Conservation (phyloP, 1,140 invertebrate genomes). For the Manduca sexta region DNA sequence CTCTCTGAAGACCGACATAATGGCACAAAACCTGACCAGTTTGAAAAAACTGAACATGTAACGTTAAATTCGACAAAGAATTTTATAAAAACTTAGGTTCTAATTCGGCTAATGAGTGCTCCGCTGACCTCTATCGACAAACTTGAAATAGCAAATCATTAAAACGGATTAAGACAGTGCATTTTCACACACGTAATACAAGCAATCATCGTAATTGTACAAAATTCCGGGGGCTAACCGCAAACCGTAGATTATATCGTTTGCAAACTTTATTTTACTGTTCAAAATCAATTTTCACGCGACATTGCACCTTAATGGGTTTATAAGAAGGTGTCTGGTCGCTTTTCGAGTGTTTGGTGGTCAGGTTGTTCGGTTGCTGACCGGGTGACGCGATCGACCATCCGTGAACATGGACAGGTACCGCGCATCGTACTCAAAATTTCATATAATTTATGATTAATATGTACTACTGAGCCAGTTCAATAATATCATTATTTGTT, state of each 20-base stretch:
- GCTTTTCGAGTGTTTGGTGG: background rate
- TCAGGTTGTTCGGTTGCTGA: slow-evolving; percentile 24
- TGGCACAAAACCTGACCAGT: no score
- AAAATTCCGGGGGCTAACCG: slow-evolving; percentile 1
- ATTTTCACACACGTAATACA: background rate
- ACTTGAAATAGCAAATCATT: no score
- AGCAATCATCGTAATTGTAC: slow-evolving; percentile 1
- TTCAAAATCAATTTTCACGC: background rate
- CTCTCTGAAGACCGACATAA: no score
- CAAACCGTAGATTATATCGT: slow-evolving; percentile 1
- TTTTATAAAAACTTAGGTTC: no score
- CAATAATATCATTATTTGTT: no score
- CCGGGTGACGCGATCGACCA: slow-evolving; percentile 43
- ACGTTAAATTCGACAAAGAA: no score
- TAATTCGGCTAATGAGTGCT: no score
- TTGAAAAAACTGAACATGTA: no score
- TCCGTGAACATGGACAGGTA: slow-evolving; percentile 43
- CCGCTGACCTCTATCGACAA: background rate
- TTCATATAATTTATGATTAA: background rate
- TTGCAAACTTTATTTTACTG: slow-evolving; percentile 12
- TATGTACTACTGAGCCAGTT: background rate
- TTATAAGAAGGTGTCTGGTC: background rate
- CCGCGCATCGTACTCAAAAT: slow-evolving; percentile 9
- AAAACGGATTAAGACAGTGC: no score
- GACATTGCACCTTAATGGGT: background rate